These are phyloP conservation scores for Diadumene lineata DNA, from an alignment of 92 coral and sea anemone species.

Conservation along the genomic window DNA sequence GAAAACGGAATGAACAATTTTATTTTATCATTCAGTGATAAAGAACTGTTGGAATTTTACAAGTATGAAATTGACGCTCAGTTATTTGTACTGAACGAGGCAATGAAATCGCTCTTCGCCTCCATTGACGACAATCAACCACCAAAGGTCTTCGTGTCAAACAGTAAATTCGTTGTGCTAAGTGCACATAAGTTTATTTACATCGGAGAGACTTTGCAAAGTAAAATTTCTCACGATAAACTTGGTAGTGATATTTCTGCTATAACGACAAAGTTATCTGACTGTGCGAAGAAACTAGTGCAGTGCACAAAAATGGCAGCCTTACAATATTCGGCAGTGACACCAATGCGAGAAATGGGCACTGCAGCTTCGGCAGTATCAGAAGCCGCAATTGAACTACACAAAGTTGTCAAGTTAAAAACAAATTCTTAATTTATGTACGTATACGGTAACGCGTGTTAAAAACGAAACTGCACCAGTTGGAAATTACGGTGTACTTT, in stretches of 20 bases:
- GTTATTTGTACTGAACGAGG: constrained; percentile 88
- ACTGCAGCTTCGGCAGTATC: constrained; percentile 75
- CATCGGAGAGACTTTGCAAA: constrained; percentile 87
- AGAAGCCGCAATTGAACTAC: constrained; percentile 82
- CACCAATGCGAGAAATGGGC: constrained; percentile 80
- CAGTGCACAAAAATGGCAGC: constrained; percentile 87
- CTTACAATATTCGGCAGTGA: constrained; percentile 80
- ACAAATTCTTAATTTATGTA: constrained; percentile 26
- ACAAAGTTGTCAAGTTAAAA: constrained; percentile 66
- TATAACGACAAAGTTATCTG: constrained; percentile 76
- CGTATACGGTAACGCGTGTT: no score
- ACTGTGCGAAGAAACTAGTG: constrained; percentile 72
- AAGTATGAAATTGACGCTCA: constrained; percentile 92
- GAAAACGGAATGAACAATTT: constrained; percentile 53
- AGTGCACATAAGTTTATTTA: constrained; percentile 97
- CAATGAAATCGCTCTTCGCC: constrained; percentile 79
- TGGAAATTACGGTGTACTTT: not conserved
- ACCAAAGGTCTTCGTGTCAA: constrained; percentile 93
- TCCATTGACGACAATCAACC: constrained; percentile 71
- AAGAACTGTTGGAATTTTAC: constrained; percentile 81
- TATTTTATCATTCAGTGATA: constrained; percentile 73
- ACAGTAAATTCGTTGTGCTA: constrained; percentile 91
- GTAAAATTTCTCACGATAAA: constrained; percentile 57
- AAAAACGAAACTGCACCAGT: no score
- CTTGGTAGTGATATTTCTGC: constrained; percentile 52